These are phyloP conservation scores for Leguminivora glycinivorella DNA, from an alignment of 1,140 invertebrate species.

Conservation along the genomic window DNA sequence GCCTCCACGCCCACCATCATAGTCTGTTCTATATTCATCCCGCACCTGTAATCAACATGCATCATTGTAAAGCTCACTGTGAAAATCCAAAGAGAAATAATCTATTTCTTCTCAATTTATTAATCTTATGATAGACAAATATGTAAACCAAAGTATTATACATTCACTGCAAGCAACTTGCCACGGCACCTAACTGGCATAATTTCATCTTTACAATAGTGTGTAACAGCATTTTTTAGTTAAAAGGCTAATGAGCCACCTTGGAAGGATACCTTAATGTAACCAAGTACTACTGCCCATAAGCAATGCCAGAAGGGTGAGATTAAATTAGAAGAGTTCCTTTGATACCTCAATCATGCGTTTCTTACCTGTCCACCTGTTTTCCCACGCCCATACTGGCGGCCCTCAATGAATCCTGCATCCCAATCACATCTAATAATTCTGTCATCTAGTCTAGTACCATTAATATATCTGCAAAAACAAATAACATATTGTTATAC, in stretches of 20 bases:
- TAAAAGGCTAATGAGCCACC: too few relatives aligned
- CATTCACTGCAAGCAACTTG: too few relatives aligned
- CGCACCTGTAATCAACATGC: conserved; percentile 85
- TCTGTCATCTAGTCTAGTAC: conserved; percentile 97
- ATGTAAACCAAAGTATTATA: too few relatives aligned
- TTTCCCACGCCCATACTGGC: conserved; percentile 99
- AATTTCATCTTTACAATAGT: too few relatives aligned
- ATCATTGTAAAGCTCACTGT: conserved; percentile 25
- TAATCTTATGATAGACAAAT: too few relatives aligned
- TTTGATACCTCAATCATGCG: not conserved
- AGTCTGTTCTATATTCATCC: conserved; percentile 99
- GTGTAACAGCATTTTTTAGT: too few relatives aligned
- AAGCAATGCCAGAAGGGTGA: too few relatives aligned
- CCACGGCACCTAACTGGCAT: too few relatives aligned
- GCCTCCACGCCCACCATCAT: conserved; percentile 96
- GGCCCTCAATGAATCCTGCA: conserved; percentile 98
- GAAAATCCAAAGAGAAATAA: not conserved
- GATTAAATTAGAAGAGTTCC: too few relatives aligned
- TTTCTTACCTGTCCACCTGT: conserved; percentile 96
- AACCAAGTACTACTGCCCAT: too few relatives aligned
- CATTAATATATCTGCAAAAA: conserved; percentile 91
- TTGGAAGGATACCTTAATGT: too few relatives aligned
- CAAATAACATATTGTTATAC: not conserved
- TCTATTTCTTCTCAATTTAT: too few relatives aligned
- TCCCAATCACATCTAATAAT: conserved; percentile 99